These are phyloP conservation scores for Masticophis lateralis DNA, from an alignment of 2,797 vertebrate genomes.

Conservation along the genomic window DNA sequence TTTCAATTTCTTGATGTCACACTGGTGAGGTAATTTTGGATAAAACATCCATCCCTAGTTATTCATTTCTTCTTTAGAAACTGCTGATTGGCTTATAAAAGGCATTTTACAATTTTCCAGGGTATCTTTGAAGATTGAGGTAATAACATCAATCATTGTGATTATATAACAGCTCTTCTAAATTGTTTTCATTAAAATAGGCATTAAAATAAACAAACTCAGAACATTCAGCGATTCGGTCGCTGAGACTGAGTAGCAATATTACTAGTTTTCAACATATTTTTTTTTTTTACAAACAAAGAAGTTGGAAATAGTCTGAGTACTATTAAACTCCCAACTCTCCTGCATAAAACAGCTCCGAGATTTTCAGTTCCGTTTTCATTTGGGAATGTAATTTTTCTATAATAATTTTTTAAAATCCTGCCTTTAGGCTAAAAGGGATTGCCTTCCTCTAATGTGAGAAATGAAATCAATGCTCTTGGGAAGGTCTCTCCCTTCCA, in stretches of 20 bases:
- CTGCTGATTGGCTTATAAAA: not conserved
- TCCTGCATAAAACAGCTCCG: not conserved
- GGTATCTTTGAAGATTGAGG: not conserved
- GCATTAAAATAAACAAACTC: not conserved
- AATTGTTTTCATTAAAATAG: not conserved
- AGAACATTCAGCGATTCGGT: not conserved
- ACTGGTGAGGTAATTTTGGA: not conserved
- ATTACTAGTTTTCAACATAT: not conserved
- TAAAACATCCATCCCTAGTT: not conserved
- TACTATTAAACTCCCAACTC: not conserved
- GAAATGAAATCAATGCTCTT: not conserved
- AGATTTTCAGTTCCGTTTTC: not conserved
- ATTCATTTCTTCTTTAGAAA: not conserved
- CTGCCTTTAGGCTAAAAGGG: not conserved
- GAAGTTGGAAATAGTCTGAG: not conserved
- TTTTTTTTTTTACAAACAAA: not conserved
- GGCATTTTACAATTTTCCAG: not conserved
- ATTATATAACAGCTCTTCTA: not conserved
- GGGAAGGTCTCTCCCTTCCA: not conserved
- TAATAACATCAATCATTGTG: not conserved
- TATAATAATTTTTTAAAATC: not conserved
- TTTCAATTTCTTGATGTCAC: not conserved
- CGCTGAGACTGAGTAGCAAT: not conserved
- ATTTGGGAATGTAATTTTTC: not conserved
- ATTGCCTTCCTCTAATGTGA: not conserved